Conservation (phyloP, 2,113 vertebrate genomes). For the Xiphophorus hellerii region DNA sequence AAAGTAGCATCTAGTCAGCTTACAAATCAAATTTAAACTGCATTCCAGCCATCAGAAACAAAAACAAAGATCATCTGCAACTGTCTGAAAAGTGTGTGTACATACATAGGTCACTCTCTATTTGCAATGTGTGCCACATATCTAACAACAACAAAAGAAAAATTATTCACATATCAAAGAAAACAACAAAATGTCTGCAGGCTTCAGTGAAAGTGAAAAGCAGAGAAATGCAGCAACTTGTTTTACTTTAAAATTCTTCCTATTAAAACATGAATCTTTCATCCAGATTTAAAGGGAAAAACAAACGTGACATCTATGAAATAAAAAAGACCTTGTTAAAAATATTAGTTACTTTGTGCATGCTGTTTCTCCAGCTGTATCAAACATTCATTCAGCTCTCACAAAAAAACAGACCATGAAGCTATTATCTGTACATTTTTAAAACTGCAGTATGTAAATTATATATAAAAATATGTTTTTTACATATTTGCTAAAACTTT, state of each 20-base stretch:
- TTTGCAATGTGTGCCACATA: too few relatives aligned
- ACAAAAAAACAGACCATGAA: background rate
- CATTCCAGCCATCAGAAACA: background rate
- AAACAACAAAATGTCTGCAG: background rate
- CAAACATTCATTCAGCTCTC: background rate
- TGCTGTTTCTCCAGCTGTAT: background rate
- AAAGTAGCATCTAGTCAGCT: constrained; percentile 3
- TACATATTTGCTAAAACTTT: too few relatives aligned
- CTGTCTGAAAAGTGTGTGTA: background rate
- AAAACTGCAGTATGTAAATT: too few relatives aligned
- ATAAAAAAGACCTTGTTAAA: background rate
- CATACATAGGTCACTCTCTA: background rate
- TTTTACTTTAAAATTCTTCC: background rate
- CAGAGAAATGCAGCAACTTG: background rate
- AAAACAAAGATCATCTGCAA: constrained; percentile 1
- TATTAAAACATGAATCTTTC: background rate
- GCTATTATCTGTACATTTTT: background rate
- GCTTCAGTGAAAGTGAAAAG: background rate
- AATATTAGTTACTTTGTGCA: background rate
- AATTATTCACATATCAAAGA: background rate
- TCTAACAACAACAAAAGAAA: background rate
- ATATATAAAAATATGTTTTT: too few relatives aligned
- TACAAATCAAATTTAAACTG: constrained; percentile 14
- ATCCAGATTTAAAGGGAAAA: background rate
- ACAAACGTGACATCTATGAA: background rate